Conservation (phyloP, 2,888 invertebrate species). For the Tuta absoluta region DNA sequence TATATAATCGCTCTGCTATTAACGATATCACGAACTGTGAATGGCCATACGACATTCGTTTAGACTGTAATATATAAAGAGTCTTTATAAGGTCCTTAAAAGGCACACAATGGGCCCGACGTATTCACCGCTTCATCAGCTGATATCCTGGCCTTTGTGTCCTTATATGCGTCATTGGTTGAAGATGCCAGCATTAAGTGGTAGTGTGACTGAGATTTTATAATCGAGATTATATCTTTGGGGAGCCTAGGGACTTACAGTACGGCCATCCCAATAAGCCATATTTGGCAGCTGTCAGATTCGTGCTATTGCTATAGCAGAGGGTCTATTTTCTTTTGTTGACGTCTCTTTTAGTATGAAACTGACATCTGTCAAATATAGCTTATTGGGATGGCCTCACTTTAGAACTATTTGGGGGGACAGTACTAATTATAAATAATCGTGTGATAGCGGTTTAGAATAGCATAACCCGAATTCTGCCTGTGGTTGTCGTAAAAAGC, state of each 20-base stretch:
- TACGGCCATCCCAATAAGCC: too few relatives aligned
- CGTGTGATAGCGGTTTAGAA: too few relatives aligned
- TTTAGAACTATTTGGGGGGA: too few relatives aligned
- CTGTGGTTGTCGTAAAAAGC: too few relatives aligned
- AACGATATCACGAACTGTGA: constrained; percentile 20
- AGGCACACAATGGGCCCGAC: constrained; percentile 25
- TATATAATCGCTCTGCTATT: neutral
- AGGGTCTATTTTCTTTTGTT: too few relatives aligned
- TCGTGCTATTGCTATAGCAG: too few relatives aligned
- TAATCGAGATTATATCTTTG: neutral
- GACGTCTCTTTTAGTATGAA: too few relatives aligned
- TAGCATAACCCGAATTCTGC: too few relatives aligned
- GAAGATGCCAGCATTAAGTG: neutral
- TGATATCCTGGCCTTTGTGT: constrained; percentile 35
- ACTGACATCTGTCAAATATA: too few relatives aligned
- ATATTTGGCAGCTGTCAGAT: too few relatives aligned
- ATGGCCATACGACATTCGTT: constrained; percentile 7
- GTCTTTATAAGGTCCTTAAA: constrained; percentile 13
- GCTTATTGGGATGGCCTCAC: too few relatives aligned
- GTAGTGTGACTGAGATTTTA: neutral
- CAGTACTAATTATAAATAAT: too few relatives aligned
- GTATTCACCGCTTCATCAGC: constrained; percentile 30
- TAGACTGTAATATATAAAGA: neutral
- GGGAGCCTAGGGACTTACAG: neutral
- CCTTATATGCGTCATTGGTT: neutral